These are phyloP conservation scores for Drosophila borealis DNA, from an alignment of 2,888 invertebrate genomes.

Conservation along the genomic window DNA sequence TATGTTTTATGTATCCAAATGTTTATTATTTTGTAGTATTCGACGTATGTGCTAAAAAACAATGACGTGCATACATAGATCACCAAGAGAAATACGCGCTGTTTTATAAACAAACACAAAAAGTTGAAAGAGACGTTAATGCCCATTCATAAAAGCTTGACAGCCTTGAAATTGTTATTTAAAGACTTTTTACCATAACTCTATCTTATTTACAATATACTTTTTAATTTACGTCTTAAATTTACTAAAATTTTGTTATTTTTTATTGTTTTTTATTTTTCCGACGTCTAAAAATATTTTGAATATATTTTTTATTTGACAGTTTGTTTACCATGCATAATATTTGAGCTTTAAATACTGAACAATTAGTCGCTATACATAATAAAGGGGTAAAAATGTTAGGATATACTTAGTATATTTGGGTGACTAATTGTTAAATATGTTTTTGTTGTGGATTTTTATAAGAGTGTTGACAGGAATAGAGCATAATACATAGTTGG, in stretches of 20 bases:
- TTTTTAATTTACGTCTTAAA: conserved; percentile 28
- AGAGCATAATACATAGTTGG: not conserved
- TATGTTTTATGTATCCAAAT: conserved; percentile 45
- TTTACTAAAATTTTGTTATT: conserved; percentile 1
- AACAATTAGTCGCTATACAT: conserved; percentile 21
- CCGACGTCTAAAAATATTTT: conserved; percentile 12
- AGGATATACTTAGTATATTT: not conserved
- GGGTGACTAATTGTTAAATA: conserved; percentile 32
- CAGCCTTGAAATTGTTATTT: conserved; percentile 14
- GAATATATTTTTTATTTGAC: conserved; percentile 28
- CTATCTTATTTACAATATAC: conserved; percentile 28
- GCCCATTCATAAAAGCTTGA: conserved; percentile 69
- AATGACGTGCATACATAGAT: conserved; percentile 60
- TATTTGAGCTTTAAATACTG: conserved; percentile 23
- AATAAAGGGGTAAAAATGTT: not conserved
- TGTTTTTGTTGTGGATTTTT: not conserved
- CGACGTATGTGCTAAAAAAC: conserved; percentile 54
- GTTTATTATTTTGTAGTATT: conserved; percentile 63
- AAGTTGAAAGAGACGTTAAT: conserved; percentile 27
- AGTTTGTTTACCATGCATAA: conserved; percentile 30
- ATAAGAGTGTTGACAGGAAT: not conserved
- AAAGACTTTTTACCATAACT: conserved; percentile 24
- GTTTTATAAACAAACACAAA: conserved; percentile 13
- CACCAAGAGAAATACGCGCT: conserved; percentile 38
- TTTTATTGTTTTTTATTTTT: conserved; percentile 2